phyloP scores from a whole-genome alignment of 2,113 vertebrate genomes.

The Mirounga angustirostris region DNA sequence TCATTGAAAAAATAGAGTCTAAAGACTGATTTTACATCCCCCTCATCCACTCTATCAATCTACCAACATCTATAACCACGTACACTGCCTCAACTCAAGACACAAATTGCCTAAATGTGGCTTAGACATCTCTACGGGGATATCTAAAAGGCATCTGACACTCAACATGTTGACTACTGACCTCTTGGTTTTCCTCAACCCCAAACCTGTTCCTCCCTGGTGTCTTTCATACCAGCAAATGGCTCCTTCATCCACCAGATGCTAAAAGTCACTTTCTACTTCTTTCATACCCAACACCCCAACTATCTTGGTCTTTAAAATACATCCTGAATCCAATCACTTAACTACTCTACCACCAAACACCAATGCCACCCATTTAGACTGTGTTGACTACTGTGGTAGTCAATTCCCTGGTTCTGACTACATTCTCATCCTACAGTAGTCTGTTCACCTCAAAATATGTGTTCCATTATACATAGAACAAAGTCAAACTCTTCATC shows the following conservation, averaged over 20 bases:
- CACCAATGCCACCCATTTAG: background rate
- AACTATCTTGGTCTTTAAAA: background rate
- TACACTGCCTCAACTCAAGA: background rate
- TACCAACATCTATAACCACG: background rate
- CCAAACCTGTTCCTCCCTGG: background rate
- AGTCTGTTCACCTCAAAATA: background rate
- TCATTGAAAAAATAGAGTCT: background rate
- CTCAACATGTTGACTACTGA: background rate
- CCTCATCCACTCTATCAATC: background rate
- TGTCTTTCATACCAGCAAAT: background rate
- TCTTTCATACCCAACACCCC: background rate
- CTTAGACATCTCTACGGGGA: background rate
- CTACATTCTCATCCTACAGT: background rate
- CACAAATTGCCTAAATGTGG: background rate
- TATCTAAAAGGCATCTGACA: background rate
- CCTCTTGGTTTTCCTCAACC: conserved; percentile 1
- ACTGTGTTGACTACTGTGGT: background rate
- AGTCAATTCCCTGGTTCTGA: background rate
- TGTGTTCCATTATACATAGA: background rate
- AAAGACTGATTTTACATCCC: background rate
- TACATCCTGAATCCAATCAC: background rate
- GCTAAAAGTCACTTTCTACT: background rate
- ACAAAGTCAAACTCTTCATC: background rate
- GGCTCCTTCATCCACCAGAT: background rate
- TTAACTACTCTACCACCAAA: background rate